Evolutionary conservation across 2,888 invertebrate species (phyloP).

Genomic region (Nemotelus pantherinus): DNA sequence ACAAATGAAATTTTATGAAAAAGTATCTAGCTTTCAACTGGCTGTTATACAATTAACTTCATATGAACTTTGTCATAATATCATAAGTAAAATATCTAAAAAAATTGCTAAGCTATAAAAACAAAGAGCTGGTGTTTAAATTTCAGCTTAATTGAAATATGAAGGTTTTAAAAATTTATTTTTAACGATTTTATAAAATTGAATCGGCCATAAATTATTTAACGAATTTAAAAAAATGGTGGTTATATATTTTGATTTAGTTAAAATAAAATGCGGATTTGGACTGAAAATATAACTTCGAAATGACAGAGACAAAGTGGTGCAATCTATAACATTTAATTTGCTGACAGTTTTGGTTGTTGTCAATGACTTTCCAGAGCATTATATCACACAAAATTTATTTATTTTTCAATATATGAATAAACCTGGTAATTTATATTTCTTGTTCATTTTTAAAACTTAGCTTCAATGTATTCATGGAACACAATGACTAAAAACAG

Average conservation of each 20-base stretch:
- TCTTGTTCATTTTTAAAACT: not conserved
- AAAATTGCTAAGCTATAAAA: too few relatives aligned
- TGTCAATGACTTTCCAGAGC: not conserved
- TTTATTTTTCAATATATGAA: not conserved
- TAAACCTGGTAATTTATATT: not conserved
- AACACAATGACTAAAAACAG: too few relatives aligned
- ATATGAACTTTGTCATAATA: too few relatives aligned
- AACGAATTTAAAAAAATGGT: not conserved
- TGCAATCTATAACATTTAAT: slow-evolving; percentile 34
- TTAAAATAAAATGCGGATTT: not conserved
- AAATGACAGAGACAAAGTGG: slow-evolving; percentile 5
- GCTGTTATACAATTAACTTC: too few relatives aligned
- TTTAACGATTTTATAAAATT: slow-evolving; percentile 1
- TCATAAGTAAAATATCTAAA: too few relatives aligned
- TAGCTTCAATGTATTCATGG: too few relatives aligned
- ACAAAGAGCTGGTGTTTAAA: not conserved
- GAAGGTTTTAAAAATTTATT: not conserved
- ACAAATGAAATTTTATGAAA: too few relatives aligned
- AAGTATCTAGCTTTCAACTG: too few relatives aligned
- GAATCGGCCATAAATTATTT: not conserved
- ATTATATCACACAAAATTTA: not conserved
- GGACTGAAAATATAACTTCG: not conserved
- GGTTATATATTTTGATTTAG: too few relatives aligned
- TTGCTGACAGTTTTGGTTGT: not conserved
- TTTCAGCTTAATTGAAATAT: slow-evolving; percentile 4